Evolutionary conservation across 2,888 invertebrate genomes (phyloP), one percentile per base, ranked within the genome.

Genomic region (Emmelina monodactyla): DNA sequence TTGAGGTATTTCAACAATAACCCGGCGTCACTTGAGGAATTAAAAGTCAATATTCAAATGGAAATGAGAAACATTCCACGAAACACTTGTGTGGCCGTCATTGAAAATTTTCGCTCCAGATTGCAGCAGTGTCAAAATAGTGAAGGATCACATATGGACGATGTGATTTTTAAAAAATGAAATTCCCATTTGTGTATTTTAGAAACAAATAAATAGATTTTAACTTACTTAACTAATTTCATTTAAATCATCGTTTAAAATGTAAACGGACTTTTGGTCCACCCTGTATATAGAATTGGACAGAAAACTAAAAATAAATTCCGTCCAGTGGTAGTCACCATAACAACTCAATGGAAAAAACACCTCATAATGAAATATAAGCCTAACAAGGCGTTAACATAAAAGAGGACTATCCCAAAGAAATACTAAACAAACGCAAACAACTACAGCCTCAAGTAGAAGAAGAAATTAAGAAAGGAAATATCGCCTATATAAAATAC

Each of bases 1-100:
- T n/a, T n/a, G n/a, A n/a, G n/a, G n/a, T n/a, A n/a, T n/a, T 45
- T 36, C 29, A 12, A 12, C 28, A 42, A 19, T 13, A 44, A 39
- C 22, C 43, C 44, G 16, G n/a, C n/a, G 12, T 34, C 39, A 7
- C 31, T 39, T 35, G 37, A 28, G 5, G 34, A 43, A 22, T 40
- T 43, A 29, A 44, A 43, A 37, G 37, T 40, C 38, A 36, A 38
- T 39, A 43, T 42, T 29, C 37, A 34, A 16, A n/a, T 25, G 2
- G 41, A 42, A 40, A 39, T 45, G 22, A 29, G 35, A 34, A 28
- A 22, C 32, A 40, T 42, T 30, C 28, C 38, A 32, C 14, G 34
- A 31, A 30, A 11, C 15, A 41, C 34, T 15, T 39, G 35, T 32
- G 25, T 33, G 33, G 40, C 38, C n/a, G 43, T 43, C 30, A 41